A percentile compares a stretch with the other conserved stretches of the same genome.
These are phyloP conservation scores for Colinus virginianus DNA, from an alignment of 2,113 vertebrate genomes.

Conservation along the genomic window DNA sequence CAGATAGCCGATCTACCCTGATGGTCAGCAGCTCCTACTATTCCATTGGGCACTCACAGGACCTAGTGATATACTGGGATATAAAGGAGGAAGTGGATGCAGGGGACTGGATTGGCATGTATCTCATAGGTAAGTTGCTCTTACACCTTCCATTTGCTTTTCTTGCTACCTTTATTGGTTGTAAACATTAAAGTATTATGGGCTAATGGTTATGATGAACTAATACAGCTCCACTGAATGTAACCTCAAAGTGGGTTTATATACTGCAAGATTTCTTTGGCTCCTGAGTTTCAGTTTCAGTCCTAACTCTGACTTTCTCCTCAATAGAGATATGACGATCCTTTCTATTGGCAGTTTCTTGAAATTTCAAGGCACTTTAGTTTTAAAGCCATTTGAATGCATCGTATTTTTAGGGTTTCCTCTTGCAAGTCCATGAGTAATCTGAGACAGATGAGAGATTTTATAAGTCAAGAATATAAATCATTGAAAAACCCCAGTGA, in stretches of 20 bases:
- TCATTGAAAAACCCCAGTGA: neutral
- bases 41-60: constrained; percentile 89
- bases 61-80: constrained; percentile 95
- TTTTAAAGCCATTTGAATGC: neutral
- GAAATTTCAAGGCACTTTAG: neutral
- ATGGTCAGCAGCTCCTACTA: constrained; percentile 93
- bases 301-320: neutral
- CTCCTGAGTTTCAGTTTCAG: neutral
- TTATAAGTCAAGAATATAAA: constrained; percentile 33
- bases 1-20: constrained; percentile 92
- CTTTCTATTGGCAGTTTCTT: neutral
- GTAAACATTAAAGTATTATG: neutral
- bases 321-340: neutral
- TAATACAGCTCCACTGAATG: neutral
- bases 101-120: constrained; percentile 99
- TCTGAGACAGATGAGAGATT: constrained; percentile 34
- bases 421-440: neutral
- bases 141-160: neutral
- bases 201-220: neutral
- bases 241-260: neutral
- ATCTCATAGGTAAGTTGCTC: constrained; percentile 88
- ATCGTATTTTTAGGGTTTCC: neutral
- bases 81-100: constrained; percentile 98
- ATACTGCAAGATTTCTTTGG: neutral
- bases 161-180: neutral